Conservation (phyloP, 2,113 vertebrate species). For the Aspidoscelis tigris region DNA sequence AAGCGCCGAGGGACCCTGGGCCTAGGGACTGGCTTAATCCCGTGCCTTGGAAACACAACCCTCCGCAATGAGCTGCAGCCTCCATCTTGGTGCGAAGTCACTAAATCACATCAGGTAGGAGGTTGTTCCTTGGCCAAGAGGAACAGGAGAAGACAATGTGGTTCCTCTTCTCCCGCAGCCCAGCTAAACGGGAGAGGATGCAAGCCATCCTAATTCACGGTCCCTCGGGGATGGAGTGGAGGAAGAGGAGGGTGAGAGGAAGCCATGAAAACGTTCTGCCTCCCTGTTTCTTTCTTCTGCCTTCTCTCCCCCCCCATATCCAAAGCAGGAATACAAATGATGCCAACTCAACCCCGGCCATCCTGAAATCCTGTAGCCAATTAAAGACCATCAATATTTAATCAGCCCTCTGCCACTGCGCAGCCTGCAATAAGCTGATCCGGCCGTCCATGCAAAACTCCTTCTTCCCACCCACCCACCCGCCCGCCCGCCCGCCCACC, state of each 20-base stretch:
- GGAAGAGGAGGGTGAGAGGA: conserved; percentile 53
- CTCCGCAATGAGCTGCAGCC: not conserved
- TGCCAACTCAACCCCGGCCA: conserved; percentile 91
- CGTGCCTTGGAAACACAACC: not conserved
- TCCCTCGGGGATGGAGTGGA: conserved; percentile 74
- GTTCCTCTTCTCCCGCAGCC: conserved; percentile 44
- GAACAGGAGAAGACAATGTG: rapidly evolving
- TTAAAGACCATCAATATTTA: conserved; percentile 97
- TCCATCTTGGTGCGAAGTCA: not conserved
- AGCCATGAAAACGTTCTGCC: conserved; percentile 80
- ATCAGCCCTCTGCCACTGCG: conserved; percentile 88
- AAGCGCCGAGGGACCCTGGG: too few species aligned
- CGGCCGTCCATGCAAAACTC: conserved; percentile 79
- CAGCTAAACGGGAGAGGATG: conserved; percentile 53
- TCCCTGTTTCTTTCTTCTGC: conserved; percentile 10
- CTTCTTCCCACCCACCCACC: conserved; percentile 49
- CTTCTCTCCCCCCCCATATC: conserved; percentile 71
- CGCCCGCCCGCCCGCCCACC: too few species aligned
- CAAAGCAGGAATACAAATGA: conserved; percentile 86
- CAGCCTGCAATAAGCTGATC: conserved; percentile 72
- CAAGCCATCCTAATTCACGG: conserved; percentile 85
- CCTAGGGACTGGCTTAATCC: too few species aligned
- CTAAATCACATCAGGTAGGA: not conserved
- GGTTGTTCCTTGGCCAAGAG: not conserved
- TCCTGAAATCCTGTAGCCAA: conserved; percentile 96